Base-by-base conservation (phyloP, 2,113 vertebrate genomes). In the Lycaon pictus region DNA sequence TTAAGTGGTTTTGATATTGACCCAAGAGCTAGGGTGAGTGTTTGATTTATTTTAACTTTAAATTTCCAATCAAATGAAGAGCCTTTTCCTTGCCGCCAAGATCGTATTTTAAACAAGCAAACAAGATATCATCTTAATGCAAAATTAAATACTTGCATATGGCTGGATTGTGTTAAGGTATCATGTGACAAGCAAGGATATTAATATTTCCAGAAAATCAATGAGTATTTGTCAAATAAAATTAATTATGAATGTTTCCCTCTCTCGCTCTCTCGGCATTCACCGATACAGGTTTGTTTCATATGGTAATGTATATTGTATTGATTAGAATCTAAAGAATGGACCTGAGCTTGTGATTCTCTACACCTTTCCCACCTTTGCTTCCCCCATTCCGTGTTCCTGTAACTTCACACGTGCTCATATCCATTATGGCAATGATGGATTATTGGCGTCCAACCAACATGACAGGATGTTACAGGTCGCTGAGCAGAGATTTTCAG, bases 351-450 rank as follows among this genome's bases (percentile, higher is more conserved):
- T 88, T 7, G 0, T 62, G 83, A 22, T 97, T 93, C 48, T 93
- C 35, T n/a, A 27, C 43, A 93, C 94, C 86, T 97, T 95, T 96
- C 92, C 82, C 80, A 91, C 90, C 62, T 87, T 84, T 77, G 23
- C 62, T 60, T 55, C 3, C 23, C 58, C 32, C 17, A 77, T n/a
- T 43, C 86, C 22, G 4, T 7, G 1, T 93, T 29, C 35, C 92
- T 98, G 74, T 96, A 93, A 97, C 97, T 98, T 98, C 98, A 94
- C 97, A 97, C 97, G 88, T 87, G 95, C 97, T 97, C 98, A 97
- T 98, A 98, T 99, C 99, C 99, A 98, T 99, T 99, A 98, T 98
- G 97, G 98, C 97, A 97, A 67, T 99, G 99, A 99, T 99, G 97
- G 98, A 99, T 99, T 98, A 98, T 98, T 95, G 62, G 97, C 97